Percentiles rank a stretch among this genome's conserved stretches.
Conservation (phyloP, 2,888 invertebrate species). For the Siphlonurus alternatus region DNA sequence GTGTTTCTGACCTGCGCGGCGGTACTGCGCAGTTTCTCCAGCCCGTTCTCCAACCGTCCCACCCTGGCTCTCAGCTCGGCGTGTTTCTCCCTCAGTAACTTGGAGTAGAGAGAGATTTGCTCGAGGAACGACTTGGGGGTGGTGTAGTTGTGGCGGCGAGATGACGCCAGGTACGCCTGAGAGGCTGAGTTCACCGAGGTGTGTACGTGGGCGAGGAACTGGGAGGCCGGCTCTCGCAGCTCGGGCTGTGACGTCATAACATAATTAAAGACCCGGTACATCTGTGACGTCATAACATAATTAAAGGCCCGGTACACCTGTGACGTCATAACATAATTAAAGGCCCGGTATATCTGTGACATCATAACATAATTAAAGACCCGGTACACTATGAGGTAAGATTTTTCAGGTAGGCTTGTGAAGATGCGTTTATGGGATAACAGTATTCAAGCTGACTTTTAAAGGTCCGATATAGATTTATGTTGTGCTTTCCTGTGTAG, state of each 20-base stretch:
- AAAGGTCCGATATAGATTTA: too few species aligned
- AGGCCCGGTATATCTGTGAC: too few species aligned
- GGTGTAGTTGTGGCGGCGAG: conserved; percentile 84
- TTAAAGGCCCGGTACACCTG: too few species aligned
- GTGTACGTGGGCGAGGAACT: conserved; percentile 85
- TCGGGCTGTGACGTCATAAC: conserved; percentile 1
- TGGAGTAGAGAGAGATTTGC: conserved; percentile 60
- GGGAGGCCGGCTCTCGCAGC: conserved; percentile 40
- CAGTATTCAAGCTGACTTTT: too few species aligned
- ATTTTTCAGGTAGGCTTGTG: too few species aligned
- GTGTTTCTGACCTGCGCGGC: conserved; percentile 62
- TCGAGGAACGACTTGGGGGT: conserved; percentile 93
- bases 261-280: too few species aligned
- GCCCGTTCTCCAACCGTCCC: conserved; percentile 64
- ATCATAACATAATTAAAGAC: too few species aligned
- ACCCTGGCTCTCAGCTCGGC: conserved; percentile 57
- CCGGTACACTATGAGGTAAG: too few species aligned
- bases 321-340: too few species aligned
- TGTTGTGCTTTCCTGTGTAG: too few species aligned
- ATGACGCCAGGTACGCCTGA: conserved; percentile 58
- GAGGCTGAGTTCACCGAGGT: conserved; percentile 77
- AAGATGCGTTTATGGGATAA: too few species aligned
- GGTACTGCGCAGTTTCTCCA: conserved; percentile 73
- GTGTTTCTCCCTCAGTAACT: conserved; percentile 28
- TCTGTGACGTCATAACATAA: too few species aligned